Conservation (phyloP, 2,797 vertebrate genomes). For the Cirrhinus molitorella region DNA sequence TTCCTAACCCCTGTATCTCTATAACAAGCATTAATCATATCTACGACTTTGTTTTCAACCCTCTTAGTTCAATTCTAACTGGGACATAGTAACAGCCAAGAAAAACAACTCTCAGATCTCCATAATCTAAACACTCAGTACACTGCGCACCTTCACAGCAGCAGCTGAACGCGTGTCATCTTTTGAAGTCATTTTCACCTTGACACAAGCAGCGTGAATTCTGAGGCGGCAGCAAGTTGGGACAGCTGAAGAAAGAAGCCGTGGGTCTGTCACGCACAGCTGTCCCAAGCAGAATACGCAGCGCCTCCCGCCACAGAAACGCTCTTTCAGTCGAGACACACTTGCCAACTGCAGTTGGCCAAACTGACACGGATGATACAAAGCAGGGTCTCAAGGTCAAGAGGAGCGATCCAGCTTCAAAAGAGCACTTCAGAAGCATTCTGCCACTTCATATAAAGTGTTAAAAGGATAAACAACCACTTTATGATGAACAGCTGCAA, state of each 20-base stretch:
- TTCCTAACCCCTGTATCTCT: background rate
- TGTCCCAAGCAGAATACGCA: conserved; percentile 38
- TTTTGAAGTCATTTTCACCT: conserved; percentile 41
- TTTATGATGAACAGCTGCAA: background rate
- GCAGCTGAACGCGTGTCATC: background rate
- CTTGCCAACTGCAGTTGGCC: conserved; percentile 60
- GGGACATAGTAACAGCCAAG: background rate
- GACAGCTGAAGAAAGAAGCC: conserved; percentile 57
- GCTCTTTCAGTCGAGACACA: conserved; percentile 48
- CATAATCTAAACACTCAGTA: background rate
- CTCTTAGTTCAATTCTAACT: background rate
- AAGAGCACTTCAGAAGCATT: background rate
- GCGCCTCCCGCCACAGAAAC: conserved; percentile 9
- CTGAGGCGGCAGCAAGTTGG: conserved; percentile 36
- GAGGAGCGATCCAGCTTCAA: conserved; percentile 30
- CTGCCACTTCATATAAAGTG: background rate
- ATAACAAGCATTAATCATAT: background rate
- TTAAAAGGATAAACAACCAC: background rate
- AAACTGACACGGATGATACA: conserved; percentile 27
- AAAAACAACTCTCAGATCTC: background rate
- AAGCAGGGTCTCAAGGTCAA: conserved; percentile 48
- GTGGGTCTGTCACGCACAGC: conserved; percentile 54
- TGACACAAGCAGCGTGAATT: conserved; percentile 44
- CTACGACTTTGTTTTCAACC: background rate
- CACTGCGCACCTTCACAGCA: background rate